Percentiles rank a stretch among this genome's conserved stretches.
Conservation (phyloP, 2,888 invertebrate genomes). For the Tortricodes alternella region DNA sequence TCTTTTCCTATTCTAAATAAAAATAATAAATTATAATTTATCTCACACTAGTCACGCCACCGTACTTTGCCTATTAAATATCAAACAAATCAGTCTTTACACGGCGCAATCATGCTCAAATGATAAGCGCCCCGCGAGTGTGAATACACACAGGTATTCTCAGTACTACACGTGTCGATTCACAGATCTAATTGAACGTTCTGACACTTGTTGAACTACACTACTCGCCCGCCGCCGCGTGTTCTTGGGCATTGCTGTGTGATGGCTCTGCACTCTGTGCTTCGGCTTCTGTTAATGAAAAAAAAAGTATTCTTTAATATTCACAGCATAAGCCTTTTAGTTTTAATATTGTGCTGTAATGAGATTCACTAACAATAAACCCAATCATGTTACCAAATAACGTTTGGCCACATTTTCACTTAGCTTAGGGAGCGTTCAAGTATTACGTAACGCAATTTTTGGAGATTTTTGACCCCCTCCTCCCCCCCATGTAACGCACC, state of each 20-base stretch:
- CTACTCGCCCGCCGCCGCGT: constrained; percentile 43
- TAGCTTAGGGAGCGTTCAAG: too few relatives aligned
- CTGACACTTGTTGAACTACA: constrained; percentile 32
- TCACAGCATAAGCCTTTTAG: too few relatives aligned
- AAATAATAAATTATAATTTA: constrained; percentile 41
- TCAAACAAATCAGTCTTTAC: constrained; percentile 66
- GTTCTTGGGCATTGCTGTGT: constrained; percentile 67
- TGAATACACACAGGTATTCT: not conserved
- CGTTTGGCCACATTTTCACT: too few relatives aligned
- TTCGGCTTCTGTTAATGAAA: constrained; percentile 64
- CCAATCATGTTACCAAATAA: too few relatives aligned
- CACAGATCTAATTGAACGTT: constrained; percentile 43
- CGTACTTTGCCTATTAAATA: constrained; percentile 22
- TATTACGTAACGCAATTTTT: too few relatives aligned
- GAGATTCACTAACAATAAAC: too few relatives aligned
- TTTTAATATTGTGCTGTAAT: too few relatives aligned
- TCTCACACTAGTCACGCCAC: constrained; percentile 41
- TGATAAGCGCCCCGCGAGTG: constrained; percentile 16
- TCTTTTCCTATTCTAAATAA: constrained; percentile 46
- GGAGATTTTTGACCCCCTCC: too few relatives aligned
- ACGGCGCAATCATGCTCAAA: constrained; percentile 50
- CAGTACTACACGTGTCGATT: constrained; percentile 34
- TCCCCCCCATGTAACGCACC: too few relatives aligned
- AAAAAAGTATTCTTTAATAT: too few relatives aligned
- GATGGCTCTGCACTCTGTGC: constrained; percentile 64